A percentile compares a stretch with the other conserved stretches of the same genome.
These are phyloP conservation scores for Magallana angulata DNA, from an alignment of 1,140 invertebrate species.

Conservation along the genomic window DNA sequence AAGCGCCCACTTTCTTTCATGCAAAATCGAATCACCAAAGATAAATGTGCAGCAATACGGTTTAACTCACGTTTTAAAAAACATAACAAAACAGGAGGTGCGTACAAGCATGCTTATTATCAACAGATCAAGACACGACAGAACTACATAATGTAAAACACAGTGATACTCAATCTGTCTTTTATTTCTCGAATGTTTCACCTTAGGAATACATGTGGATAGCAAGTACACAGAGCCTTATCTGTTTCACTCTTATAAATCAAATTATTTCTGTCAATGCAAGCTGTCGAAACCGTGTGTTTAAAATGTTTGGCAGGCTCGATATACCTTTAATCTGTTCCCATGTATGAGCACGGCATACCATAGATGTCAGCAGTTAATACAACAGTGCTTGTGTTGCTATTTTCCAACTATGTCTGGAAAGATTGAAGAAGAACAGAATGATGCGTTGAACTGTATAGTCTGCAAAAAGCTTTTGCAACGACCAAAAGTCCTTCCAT, in stretches of 20 bases:
- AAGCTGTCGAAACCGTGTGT: not conserved
- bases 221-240: not conserved
- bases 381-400: not conserved
- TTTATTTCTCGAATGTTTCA: not conserved
- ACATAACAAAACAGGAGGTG: too few species aligned
- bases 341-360: not conserved
- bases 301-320: not conserved
- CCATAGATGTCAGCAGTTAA: not conserved
- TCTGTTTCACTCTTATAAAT: constrained; percentile 7
- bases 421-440: not conserved
- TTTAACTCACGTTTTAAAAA: too few species aligned
- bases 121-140: too few species aligned
- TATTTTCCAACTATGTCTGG: constrained; percentile 9
- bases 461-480: constrained; percentile 46
- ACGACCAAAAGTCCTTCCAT: constrained; percentile 41
- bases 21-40: too few species aligned
- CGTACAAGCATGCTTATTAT: too few species aligned
- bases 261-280: not conserved
- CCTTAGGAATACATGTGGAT: not conserved
- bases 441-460: constrained; percentile 10
- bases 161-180: too few species aligned
- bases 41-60: too few species aligned
- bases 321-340: not conserved
- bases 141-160: too few species aligned
- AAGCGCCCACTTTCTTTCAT: too few species aligned